Evolutionary conservation across 1,140 invertebrate genomes (phyloP).

Genomic region (Drosophila nannoptera): DNA sequence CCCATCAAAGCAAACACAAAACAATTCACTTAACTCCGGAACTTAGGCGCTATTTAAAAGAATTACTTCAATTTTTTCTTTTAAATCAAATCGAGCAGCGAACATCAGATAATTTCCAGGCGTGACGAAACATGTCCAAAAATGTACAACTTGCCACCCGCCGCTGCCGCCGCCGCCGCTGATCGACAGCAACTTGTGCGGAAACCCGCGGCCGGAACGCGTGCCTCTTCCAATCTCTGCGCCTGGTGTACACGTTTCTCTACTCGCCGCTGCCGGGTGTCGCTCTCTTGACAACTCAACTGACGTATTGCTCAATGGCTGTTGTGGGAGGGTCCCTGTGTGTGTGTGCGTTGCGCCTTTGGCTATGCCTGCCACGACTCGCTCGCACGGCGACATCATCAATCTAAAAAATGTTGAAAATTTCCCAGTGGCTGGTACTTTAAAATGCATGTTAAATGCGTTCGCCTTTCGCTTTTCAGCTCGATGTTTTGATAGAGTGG

Average conservation of each 20-base stretch:
- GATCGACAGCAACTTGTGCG: conserved; percentile 75
- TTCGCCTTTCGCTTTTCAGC: conserved; percentile 67
- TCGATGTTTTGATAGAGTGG: conserved; percentile 54
- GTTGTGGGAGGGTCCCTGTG: not conserved
- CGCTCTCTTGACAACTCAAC: conserved; percentile 67
- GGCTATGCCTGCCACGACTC: conserved; percentile 64
- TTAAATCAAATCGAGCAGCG: conserved; percentile 35
- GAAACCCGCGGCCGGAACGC: conserved; percentile 49
- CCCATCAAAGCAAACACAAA: conserved; percentile 16
- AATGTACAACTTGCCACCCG: conserved; percentile 62
- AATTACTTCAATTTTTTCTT: not conserved
- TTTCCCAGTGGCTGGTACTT: conserved; percentile 39
- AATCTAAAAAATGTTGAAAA: conserved; percentile 66
- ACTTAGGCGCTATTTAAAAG: conserved; percentile 47
- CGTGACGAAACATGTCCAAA: conserved; percentile 71
- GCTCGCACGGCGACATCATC: conserved; percentile 54
- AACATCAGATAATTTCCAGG: conserved; percentile 58
- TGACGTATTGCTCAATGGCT: conserved; percentile 65
- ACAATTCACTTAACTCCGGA: conserved; percentile 29
- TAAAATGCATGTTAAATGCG: conserved; percentile 61
- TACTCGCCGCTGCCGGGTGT: conserved; percentile 44
- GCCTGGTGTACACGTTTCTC: conserved; percentile 57
- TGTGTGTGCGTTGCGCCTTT: conserved; percentile 42
- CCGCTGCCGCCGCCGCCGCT: conserved; percentile 11
- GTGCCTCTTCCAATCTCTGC: conserved; percentile 19